phyloP scores from a whole-genome alignment of 2,113 vertebrate species.

The Gorsachius goisagi region DNA sequence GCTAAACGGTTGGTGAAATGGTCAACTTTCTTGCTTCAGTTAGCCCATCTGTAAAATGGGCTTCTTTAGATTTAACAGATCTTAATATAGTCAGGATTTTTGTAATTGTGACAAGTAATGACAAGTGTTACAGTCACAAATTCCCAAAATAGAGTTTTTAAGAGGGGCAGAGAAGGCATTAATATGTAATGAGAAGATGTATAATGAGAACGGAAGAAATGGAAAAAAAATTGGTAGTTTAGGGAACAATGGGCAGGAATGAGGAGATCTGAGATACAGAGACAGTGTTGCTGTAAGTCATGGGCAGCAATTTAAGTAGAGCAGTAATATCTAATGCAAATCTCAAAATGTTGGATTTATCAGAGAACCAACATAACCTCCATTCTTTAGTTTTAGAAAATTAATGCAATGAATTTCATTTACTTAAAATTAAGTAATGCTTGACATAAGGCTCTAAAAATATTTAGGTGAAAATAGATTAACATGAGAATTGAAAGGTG shows the following conservation, averaged over 20 bases:
- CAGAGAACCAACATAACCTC: background rate
- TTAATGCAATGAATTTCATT: background rate
- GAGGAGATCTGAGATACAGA: background rate
- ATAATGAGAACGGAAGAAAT: background rate
- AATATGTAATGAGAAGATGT: background rate
- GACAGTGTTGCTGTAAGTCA: background rate
- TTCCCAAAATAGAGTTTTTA: background rate
- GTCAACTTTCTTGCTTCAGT: background rate
- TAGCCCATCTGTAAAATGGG: background rate
- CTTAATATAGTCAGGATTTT: background rate
- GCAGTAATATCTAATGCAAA: background rate
- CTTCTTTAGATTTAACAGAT: background rate
- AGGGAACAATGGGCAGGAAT: background rate
- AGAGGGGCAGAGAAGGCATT: background rate
- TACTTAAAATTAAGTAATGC: background rate
- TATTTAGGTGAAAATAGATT: background rate
- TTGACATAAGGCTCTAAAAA: background rate
- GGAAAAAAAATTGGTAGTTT: background rate
- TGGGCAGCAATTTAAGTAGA: background rate
- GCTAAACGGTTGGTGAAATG: background rate
- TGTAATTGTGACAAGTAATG: background rate
- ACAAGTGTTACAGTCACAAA: background rate
- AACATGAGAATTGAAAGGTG: background rate
- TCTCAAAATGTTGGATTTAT: background rate
- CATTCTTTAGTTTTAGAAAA: background rate